Evolutionary conservation across 2,113 vertebrate genomes (phyloP).

Genomic region (Dasyprocta punctata): DNA sequence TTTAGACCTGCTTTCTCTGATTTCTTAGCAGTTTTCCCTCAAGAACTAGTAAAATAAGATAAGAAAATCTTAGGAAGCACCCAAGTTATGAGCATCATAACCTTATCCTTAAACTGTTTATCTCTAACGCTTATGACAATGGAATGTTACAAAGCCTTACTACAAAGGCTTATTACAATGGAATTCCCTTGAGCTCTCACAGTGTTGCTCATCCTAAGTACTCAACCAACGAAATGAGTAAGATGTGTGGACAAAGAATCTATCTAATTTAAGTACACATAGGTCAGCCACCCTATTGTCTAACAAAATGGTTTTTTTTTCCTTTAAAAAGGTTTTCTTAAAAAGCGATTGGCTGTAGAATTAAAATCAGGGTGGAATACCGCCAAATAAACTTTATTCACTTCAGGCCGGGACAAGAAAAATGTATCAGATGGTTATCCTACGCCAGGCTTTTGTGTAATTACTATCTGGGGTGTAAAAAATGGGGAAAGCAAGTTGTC

Average conservation of each 20-base stretch:
- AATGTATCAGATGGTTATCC: neutral
- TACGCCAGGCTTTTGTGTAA: neutral
- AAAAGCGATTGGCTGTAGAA: neutral
- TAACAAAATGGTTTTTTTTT: neutral
- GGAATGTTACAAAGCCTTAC: neutral
- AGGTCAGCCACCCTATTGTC: neutral
- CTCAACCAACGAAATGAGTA: neutral
- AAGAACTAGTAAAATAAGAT: constrained; percentile 5
- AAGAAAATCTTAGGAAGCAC: neutral
- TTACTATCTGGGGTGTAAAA: neutral
- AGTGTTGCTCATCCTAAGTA: neutral
- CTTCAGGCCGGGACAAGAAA: neutral
- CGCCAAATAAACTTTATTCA: neutral
- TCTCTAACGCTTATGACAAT: neutral
- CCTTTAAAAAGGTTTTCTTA: neutral
- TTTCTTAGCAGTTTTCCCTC: neutral
- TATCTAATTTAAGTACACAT: neutral
- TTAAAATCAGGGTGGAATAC: neutral
- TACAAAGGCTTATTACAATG: neutral
- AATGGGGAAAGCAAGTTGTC: neutral
- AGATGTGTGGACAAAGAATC: neutral
- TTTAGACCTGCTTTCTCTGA: neutral
- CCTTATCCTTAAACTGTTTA: neutral
- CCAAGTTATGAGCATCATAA: neutral
- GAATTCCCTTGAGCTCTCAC: neutral